Base-by-base conservation (phyloP, 2,888 invertebrate genomes). In the Nephrocerus scutellatus region DNA sequence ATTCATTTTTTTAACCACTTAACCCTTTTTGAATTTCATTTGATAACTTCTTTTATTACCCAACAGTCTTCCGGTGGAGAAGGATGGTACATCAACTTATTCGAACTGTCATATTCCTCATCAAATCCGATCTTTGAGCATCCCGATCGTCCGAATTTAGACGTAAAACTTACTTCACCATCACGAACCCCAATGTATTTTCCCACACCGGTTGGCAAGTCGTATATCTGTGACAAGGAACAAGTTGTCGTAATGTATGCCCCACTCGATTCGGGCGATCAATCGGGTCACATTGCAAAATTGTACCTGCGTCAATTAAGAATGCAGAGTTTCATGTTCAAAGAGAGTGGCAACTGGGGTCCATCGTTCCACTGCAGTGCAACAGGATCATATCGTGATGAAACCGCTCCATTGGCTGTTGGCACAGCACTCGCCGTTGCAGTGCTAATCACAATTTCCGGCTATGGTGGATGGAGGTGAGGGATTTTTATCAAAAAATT, bases 271-370 rank as follows among this genome's bases (percentile, higher is more conserved):
- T 63, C 66, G 7, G 64, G 63, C 15, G 69, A 69, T 47, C 62
- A 56, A 43, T 66, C 67, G 2, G 69, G 69, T 2, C 77, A 77
- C 52, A 73, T 74, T 38, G 82, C 80, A 1, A 77, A 76, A 28
- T 66, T 83, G 1, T 76, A 77, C 51, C 70, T 83, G 10, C 74
- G 80, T 16, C 78, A 80, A 48, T 72, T 87, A 70, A 79, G 82
- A 42, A 74, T 91, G 40, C 90, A 91, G 59, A 86, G 90, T 16
- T 91, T 90, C 68, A 89, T 89, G 78, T 86, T 85, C 69, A 84
- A 85, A 61, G 82, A 80, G 29, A 80, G 80, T 26, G 76, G 76
- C 1, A 74, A 74, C 45, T 77, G 67, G 67, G 69, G 69, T 6
- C 69, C 69, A 30, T 53, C 68, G 8, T 69, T 66, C 36, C 63